Evolutionary conservation across 2,113 vertebrate species (phyloP), one percentile per base, ranked within the genome.

Genomic region (Morone chrysops): DNA sequence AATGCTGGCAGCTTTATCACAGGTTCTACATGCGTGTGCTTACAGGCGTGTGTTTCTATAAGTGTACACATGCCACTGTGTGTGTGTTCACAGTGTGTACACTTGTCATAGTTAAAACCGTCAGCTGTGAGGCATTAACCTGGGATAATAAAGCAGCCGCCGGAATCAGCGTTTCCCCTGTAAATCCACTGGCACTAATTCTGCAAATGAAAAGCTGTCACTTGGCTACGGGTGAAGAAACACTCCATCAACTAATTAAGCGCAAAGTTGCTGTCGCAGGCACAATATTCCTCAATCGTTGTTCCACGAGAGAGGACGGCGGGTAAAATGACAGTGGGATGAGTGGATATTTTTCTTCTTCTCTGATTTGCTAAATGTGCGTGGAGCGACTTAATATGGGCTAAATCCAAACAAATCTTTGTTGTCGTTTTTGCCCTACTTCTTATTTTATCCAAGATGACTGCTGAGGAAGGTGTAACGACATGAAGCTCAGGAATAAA

Each of bases 121-220:
- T 43, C 62, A 60, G 75, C 71, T 54, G 48, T 10, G 62, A 59
- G 13, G 71, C 56, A 68, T 75, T 72, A 78, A 84, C 81, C 60
- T 70, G 47, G 70, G 80, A 87, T 82, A 70, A 83, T 81, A 78
- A 70, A 69, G 40, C 74, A 77, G 48, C 54, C 12, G 13, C 4
- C 14, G 69, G 82, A 85, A 65, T 86, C 78, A 87, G 70, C 41
- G 20, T 75, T 68, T 67, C 50, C 10, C 14, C 36, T 63, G 43
- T 63, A 84, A 89, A 87, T 86, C 89, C 78, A 65, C 56, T 56
- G 81, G 76, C 70, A 70, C 77, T 77, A 75, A 86, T 82, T 82
- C 75, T 78, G n/a, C 54, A 2, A 57, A 85, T 80, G 69, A 80
- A 65, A 86, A 63, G 86, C 57, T 11, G 40, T 22, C 56, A n/a